Evolutionary conservation across 2,888 invertebrate genomes (phyloP).

Genomic region (Galeopsomyia nigrocyanea): DNA sequence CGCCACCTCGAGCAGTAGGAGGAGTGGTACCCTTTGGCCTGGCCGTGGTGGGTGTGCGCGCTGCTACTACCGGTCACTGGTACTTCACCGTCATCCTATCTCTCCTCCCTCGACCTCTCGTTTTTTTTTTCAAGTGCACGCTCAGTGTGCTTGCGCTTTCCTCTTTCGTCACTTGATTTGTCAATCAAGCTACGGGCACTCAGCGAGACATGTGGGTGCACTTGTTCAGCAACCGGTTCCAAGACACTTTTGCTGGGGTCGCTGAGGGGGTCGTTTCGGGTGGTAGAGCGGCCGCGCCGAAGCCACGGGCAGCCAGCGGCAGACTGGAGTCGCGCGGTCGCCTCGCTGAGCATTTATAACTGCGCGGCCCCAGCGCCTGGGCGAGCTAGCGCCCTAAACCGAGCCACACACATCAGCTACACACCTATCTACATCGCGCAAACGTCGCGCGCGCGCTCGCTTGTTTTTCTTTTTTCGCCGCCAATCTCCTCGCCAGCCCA

Average conservation of each 20-base stretch:
- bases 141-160: neutral
- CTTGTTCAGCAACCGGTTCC: too few relatives aligned
- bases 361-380: constrained; percentile 49
- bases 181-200: too few relatives aligned
- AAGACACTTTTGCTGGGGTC: neutral
- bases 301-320: constrained; percentile 57
- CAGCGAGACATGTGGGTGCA: too few relatives aligned
- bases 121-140: neutral
- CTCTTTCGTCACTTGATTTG: neutral
- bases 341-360: constrained; percentile 53
- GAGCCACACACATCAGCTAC: neutral
- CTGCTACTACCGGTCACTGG: too few relatives aligned
- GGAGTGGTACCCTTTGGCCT: too few relatives aligned
- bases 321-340: constrained; percentile 56
- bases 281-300: constrained; percentile 39
- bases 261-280: neutral
- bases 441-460: neutral
- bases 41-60: too few relatives aligned
- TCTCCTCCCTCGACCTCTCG: constrained; percentile 18
- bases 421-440: constrained; percentile 11
- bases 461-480: neutral
- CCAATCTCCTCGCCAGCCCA: neutral
- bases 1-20: too few relatives aligned
- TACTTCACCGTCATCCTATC: constrained; percentile 10
- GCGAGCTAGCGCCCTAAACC: constrained; percentile 35